A percentile compares a stretch with the other conserved stretches of the same genome.
Conservation (phyloP, 2,888 invertebrate genomes). For the Aphrophora alni region DNA sequence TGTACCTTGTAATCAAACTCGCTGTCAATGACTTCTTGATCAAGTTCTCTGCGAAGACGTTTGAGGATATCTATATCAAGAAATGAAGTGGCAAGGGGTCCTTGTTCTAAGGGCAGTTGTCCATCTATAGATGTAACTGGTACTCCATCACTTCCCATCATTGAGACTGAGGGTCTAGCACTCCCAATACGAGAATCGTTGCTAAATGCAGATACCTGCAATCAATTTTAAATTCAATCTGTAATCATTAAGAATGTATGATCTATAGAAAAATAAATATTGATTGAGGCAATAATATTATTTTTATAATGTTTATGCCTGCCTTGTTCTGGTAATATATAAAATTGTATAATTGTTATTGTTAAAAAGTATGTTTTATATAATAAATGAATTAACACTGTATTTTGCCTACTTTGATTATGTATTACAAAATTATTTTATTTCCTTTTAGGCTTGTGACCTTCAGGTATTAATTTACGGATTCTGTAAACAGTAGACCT, state of each 20-base stretch:
- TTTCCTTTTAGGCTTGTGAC: too few species aligned
- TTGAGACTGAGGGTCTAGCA: constrained; percentile 37
- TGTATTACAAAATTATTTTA: too few species aligned
- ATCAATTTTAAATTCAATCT: background rate
- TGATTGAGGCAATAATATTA: too few species aligned
- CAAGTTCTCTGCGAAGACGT: constrained; percentile 70
- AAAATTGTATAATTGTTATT: too few species aligned
- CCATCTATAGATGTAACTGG: constrained; percentile 26
- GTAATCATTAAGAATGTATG: background rate
- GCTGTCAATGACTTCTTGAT: constrained; percentile 70
- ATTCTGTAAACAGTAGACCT: too few species aligned
- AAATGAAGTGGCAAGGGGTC: constrained; percentile 55
- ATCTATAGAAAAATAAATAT: too few species aligned
- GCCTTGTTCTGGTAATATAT: too few species aligned
- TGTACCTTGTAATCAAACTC: constrained; percentile 74
- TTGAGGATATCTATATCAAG: constrained; percentile 69
- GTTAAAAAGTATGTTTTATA: too few species aligned
- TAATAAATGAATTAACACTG: too few species aligned
- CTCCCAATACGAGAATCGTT: constrained; percentile 63
- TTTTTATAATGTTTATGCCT: too few species aligned
- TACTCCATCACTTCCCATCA: constrained; percentile 43
- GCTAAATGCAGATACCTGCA: constrained; percentile 65
- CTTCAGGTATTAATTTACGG: too few species aligned
- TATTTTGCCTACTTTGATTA: too few species aligned
- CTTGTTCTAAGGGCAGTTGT: background rate